Percentiles rank a stretch among this genome's conserved stretches.
phyloP scores from a whole-genome alignment of 2,113 vertebrate species.

The Corydoras sp. region DNA sequence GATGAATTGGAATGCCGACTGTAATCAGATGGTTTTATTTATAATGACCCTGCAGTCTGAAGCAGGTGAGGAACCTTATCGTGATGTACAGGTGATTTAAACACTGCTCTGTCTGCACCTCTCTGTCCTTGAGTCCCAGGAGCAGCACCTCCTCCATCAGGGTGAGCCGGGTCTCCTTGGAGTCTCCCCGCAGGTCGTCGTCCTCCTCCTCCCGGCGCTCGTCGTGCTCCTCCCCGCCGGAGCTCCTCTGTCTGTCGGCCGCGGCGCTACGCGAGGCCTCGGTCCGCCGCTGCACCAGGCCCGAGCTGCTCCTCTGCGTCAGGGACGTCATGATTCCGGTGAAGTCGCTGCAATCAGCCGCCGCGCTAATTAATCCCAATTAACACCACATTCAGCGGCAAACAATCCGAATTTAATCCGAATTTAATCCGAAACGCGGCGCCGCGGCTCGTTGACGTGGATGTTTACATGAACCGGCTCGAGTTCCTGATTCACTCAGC shows the following conservation, averaged over 20 bases:
- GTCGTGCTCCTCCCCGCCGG: conserved; percentile 73
- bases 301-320: conserved; percentile 84
- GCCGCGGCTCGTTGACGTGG: conserved; percentile 34
- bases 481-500: conserved; percentile 77
- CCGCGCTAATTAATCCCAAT: not conserved
- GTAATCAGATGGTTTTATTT: too few species aligned
- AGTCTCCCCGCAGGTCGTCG: conserved; percentile 84
- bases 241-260: conserved; percentile 74
- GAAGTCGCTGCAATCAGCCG: not conserved
- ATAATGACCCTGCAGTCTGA: too few species aligned
- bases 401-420: not conserved
- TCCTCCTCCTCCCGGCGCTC: conserved; percentile 80
- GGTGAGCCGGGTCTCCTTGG: conserved; percentile 91
- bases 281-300: conserved; percentile 92
- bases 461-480: conserved; percentile 40
- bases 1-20: too few species aligned
- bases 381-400: not conserved
- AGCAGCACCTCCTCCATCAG: conserved; percentile 97
- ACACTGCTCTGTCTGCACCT: conserved; percentile 64
- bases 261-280: conserved; percentile 87
- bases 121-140: conserved; percentile 93
- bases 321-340: conserved; percentile 76
- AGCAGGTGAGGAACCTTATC: too few species aligned
- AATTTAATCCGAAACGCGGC: not conserved
- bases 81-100: too few species aligned